Evolutionary conservation across 1,140 invertebrate species (phyloP), one percentile per base, ranked within the genome.

Genomic region (Drosophila nannoptera): DNA sequence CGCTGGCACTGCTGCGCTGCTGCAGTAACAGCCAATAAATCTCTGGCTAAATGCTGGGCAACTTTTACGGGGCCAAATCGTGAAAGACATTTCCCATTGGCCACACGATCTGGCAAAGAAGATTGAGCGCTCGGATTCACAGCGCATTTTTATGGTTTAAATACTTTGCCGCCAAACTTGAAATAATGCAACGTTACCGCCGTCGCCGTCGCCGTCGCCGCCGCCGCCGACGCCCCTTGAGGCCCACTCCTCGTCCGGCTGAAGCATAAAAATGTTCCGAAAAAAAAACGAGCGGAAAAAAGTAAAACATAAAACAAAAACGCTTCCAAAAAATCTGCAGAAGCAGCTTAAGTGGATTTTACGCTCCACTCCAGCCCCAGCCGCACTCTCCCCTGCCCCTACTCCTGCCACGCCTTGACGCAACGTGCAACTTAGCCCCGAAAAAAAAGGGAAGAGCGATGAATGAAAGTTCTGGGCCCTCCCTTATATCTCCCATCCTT

Each of bases 321-420:
- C 65, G 63, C 71, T 52, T 46, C 61, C 61, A 69, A 76, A 69
- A 76, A 76, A 76, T 76, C 74, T 76, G 74, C 74, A 74, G 61
- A 74, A 61, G 58, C 70, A 70, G 71, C 74, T 76, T 73, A 76
- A 74, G 71, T 70, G 74, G 74, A 76, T 76, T 76, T 76, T 58
- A 73, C 71, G 70, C 65, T 69, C 67, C 65, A 52, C 54, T 71
- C 50, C 35, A 31, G 42, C 40, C 14, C 11, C 38, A 11, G 36
- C 36, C 22, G 22, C 8, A 11, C 40, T 9, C 16, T 8, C 33
- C 8, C 11, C 12, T 5, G 16, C 35, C 29, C 33, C 11, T 12
- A 14, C 33, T 14, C 14, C 12, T 45, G 16, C 7, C 16, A 4
- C 40, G 40, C 40, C 40, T 43, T 43, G 54, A 52, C 60, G 38